Conservation (phyloP, 2,113 vertebrate genomes). For the Turnix velox region DNA sequence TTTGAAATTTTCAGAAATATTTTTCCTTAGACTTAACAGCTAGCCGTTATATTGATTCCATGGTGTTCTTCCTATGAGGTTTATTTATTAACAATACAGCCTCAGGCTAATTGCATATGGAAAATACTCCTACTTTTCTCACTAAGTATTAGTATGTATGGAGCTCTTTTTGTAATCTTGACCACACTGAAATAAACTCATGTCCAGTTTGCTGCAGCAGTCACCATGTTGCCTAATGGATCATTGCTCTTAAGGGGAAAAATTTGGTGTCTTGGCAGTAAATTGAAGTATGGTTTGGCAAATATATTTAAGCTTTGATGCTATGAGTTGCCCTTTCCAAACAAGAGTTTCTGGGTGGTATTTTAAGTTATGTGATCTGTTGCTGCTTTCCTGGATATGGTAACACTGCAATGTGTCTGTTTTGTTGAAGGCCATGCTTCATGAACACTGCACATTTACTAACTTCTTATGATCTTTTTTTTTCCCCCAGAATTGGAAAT, state of each 20-base stretch:
- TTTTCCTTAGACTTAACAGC: not conserved
- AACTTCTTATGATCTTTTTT: not conserved
- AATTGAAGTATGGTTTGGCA: not conserved
- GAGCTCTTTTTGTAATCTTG: not conserved
- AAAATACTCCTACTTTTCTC: not conserved
- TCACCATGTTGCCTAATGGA: not conserved
- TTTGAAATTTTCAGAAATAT: not conserved
- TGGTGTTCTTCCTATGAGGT: not conserved
- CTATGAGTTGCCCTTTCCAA: conserved; percentile 26
- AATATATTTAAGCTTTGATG: not conserved
- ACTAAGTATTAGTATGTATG: not conserved
- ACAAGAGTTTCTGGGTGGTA: conserved; percentile 10
- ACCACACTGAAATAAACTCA: not conserved
- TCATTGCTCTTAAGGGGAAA: not conserved
- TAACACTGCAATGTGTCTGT: not conserved
- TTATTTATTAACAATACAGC: not conserved
- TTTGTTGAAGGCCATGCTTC: not conserved
- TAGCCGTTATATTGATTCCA: not conserved
- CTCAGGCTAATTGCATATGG: not conserved
- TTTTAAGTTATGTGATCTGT: not conserved
- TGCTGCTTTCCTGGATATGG: conserved; percentile 31
- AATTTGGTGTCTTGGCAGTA: not conserved
- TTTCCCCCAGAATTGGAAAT: conserved; percentile 25
- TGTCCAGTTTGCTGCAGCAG: not conserved
- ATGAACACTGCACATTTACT: not conserved